These are phyloP conservation scores for Phrynosoma platyrhinos DNA, from an alignment of 2,113 vertebrate species.

Conservation along the genomic window DNA sequence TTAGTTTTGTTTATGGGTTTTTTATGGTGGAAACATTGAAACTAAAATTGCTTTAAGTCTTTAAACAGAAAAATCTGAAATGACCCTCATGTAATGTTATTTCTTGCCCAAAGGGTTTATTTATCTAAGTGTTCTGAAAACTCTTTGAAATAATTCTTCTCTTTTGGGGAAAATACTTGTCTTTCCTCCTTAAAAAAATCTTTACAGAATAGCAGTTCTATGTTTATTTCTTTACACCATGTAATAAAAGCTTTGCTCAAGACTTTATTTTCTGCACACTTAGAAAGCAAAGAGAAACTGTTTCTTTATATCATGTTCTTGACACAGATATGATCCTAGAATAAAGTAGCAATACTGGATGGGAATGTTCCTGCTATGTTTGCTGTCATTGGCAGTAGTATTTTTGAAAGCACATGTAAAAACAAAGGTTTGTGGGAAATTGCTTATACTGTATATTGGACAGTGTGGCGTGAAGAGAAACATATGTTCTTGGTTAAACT, in stretches of 20 bases:
- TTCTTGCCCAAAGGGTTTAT: conserved; percentile 61
- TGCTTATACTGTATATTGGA: conserved; percentile 66
- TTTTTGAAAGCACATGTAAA: conserved; percentile 70
- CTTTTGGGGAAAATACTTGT: conserved; percentile 61
- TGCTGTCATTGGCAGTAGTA: conserved; percentile 57
- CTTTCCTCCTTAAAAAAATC: conserved; percentile 47
- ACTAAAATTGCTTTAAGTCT: conserved; percentile 35
- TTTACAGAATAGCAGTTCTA: conserved; percentile 66
- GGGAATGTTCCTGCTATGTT: conserved; percentile 39
- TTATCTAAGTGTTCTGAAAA: conserved; percentile 63
- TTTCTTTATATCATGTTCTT: conserved; percentile 59
- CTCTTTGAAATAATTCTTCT: conserved; percentile 61
- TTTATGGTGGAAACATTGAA: conserved; percentile 21
- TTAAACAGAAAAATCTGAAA: conserved; percentile 47
- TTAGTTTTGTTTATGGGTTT: neutral
- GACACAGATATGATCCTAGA: conserved; percentile 39
- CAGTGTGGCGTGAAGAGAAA: conserved; percentile 74
- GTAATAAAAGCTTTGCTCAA: conserved; percentile 69
- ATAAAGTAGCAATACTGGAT: conserved; percentile 58
- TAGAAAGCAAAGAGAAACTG: conserved; percentile 60
- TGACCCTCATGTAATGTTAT: conserved; percentile 24
- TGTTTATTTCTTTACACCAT: conserved; percentile 65
- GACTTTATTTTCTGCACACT: conserved; percentile 63
- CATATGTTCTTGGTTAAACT: conserved; percentile 76
- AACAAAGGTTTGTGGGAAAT: conserved; percentile 66